Conservation (phyloP, 2,888 invertebrate species). For the Polyommatus icarus region DNA sequence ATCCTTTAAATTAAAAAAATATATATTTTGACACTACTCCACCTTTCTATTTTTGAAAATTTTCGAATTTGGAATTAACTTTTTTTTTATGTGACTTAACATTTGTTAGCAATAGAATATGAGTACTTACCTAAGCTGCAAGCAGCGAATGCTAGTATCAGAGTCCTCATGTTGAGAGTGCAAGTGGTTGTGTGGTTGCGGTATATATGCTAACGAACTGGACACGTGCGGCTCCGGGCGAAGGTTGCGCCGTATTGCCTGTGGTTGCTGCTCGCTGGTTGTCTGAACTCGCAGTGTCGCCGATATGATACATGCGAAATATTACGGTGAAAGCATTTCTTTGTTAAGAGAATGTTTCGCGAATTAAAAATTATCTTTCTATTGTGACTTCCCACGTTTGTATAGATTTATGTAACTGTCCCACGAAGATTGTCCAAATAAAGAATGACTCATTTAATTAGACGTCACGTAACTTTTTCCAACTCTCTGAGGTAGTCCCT, state of each 20-base stretch:
- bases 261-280: slow-evolving; percentile 38
- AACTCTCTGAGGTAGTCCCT: no score
- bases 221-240: slow-evolving; percentile 67
- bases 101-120: neutral
- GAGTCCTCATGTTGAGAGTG: slow-evolving; percentile 61
- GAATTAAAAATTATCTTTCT: neutral
- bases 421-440: neutral
- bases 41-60: neutral
- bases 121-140: slow-evolving; percentile 64
- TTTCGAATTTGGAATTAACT: neutral
- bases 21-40: neutral
- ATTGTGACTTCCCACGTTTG: neutral
- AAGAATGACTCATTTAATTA: neutral
- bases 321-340: slow-evolving; percentile 8
- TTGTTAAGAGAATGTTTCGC: neutral
- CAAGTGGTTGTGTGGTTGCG: slow-evolving; percentile 46
- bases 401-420: neutral
- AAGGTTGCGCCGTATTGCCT: slow-evolving; percentile 70
- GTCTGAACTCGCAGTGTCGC: slow-evolving; percentile 46
- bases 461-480: neutral
- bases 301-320: slow-evolving; percentile 9
- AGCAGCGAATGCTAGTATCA: slow-evolving; percentile 56
- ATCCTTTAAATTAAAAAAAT: neutral
- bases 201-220: slow-evolving; percentile 47
- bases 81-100: neutral